These are phyloP conservation scores for Bombus vancouverensis DNA, from an alignment of 1,140 invertebrate genomes.

Conservation along the genomic window DNA sequence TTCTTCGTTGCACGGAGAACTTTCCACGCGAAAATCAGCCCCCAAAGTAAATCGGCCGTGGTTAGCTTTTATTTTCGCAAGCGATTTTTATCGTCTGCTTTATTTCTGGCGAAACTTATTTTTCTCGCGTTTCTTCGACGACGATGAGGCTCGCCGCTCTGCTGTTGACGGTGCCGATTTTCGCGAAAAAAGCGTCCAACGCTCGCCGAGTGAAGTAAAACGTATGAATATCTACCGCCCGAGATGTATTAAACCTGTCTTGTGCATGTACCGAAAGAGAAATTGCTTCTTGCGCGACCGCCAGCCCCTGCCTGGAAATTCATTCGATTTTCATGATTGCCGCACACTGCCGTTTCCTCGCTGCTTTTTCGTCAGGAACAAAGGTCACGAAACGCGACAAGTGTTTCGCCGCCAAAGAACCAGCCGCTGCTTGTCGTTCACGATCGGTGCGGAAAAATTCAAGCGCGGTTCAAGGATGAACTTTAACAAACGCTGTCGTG, in stretches of 20 bases:
- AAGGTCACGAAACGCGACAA: neutral
- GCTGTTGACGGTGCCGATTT: slow-evolving; percentile 34
- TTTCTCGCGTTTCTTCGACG: slow-evolving; percentile 43
- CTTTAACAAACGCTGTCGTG: neutral
- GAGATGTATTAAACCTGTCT: slow-evolving; percentile 58
- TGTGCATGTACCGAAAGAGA: slow-evolving; percentile 42
- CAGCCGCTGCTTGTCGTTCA: neutral
- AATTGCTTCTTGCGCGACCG: slow-evolving; percentile 51
- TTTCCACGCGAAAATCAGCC: neutral
- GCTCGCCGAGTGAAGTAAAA: slow-evolving; percentile 50
- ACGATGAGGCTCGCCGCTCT: neutral
- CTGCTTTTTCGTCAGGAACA: neutral
- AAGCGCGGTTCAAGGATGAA: neutral
- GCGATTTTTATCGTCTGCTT: slow-evolving; percentile 27
- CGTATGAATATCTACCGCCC: slow-evolving; percentile 44
- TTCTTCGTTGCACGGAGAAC: neutral
- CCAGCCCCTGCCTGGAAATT: neutral
- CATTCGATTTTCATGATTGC: neutral
- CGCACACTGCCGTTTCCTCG: neutral
- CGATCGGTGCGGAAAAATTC: neutral
- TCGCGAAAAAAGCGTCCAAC: slow-evolving; percentile 48
- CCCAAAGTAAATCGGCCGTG: neutral
- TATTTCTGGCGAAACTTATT: slow-evolving; percentile 42
- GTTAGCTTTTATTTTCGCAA: slow-evolving; percentile 2
- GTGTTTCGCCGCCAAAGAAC: neutral